phyloP scores from a whole-genome alignment of 2,888 invertebrate species.

The Amorpha juglandis region DNA sequence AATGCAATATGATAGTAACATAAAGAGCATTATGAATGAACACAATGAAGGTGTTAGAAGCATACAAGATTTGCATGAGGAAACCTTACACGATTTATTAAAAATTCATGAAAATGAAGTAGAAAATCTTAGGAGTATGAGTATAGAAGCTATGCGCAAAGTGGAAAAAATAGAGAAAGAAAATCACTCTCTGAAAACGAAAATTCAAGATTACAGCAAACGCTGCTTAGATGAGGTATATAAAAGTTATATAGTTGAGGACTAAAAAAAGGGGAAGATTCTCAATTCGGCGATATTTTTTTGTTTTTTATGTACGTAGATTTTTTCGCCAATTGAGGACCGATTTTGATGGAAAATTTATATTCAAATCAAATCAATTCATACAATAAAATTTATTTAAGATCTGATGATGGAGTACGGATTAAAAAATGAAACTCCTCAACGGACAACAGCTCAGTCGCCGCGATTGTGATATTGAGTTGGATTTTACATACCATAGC shows the following conservation, averaged over 20 bases:
- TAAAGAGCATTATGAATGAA: conserved; percentile 79
- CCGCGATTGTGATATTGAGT: too few relatives aligned
- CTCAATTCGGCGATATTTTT: too few relatives aligned
- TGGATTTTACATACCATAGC: too few relatives aligned
- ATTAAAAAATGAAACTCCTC: too few relatives aligned
- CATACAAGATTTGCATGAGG: conserved; percentile 82
- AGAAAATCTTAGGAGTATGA: conserved; percentile 74
- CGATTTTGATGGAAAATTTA: too few relatives aligned
- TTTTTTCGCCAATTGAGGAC: too few relatives aligned
- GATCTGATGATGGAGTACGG: too few relatives aligned
- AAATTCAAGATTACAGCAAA: conserved; percentile 43
- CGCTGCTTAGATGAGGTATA: conserved; percentile 56
- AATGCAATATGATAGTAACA: conserved; percentile 80
- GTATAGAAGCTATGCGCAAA: conserved; percentile 74
- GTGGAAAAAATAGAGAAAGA: conserved; percentile 73
- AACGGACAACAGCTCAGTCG: too few relatives aligned
- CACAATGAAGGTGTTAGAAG: conserved; percentile 82
- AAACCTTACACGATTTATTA: conserved; percentile 74
- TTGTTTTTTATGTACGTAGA: too few relatives aligned
- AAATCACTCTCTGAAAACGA: conserved; percentile 58
- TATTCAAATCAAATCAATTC: too few relatives aligned
- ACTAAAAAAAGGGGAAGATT: too few relatives aligned
- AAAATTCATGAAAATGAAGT: conserved; percentile 81
- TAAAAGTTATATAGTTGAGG: neutral
- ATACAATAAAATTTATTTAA: too few relatives aligned